phyloP scores from a whole-genome alignment of 2,113 vertebrate species.

The Platichthys flesus region DNA sequence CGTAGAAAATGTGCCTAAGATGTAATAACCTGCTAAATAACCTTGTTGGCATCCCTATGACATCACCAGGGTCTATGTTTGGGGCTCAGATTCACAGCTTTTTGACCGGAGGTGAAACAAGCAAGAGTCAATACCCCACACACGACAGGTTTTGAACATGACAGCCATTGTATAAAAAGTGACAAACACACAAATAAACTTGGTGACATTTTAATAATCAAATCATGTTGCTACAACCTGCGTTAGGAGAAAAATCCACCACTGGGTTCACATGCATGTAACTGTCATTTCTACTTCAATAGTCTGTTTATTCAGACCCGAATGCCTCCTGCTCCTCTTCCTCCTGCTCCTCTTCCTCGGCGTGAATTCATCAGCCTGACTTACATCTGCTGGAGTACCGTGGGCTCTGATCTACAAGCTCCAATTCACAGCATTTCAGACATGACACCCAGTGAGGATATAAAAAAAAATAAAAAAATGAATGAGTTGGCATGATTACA shows the following conservation, averaged over 20 bases:
- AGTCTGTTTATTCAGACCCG: constrained; percentile 18
- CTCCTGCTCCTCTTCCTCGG: not conserved
- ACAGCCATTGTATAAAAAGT: not conserved
- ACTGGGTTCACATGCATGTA: constrained; percentile 4
- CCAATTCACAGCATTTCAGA: constrained; percentile 51
- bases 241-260: constrained; percentile 31
- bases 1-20: too few relatives aligned
- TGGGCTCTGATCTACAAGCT: constrained; percentile 7
- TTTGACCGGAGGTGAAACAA: too few relatives aligned
- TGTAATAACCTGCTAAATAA: too few relatives aligned
- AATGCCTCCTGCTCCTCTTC: not conserved
- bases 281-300: constrained; percentile 1
- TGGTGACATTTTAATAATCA: constrained; percentile 60
- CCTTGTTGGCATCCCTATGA: too few relatives aligned
- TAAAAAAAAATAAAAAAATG: too few relatives aligned
- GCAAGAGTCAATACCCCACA: too few relatives aligned
- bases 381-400: constrained; percentile 30
- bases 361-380: not conserved
- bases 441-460: not conserved
- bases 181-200: not conserved
- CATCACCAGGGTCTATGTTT: too few relatives aligned
- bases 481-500: constrained; percentile 14
- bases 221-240: constrained; percentile 43
- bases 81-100: too few relatives aligned
- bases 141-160: too few relatives aligned